Conservation (phyloP, 1,140 invertebrate species). For the Homarus americanus region DNA sequence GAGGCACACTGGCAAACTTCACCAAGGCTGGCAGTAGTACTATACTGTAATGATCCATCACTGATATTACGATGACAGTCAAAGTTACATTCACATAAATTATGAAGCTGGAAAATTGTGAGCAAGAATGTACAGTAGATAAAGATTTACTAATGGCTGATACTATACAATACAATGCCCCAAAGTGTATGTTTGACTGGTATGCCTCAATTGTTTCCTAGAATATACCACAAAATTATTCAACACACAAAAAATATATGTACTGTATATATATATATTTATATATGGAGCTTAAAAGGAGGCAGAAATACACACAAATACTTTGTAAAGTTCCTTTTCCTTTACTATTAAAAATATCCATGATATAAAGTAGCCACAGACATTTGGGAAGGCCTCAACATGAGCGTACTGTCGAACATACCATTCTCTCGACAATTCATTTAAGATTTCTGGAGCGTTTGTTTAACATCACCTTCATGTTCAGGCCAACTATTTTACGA, state of each 20-base stretch:
- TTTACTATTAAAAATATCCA: conserved; percentile 15
- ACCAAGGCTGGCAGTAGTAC: neutral
- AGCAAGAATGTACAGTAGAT: neutral
- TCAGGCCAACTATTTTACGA: neutral
- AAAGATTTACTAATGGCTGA: neutral
- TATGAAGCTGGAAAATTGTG: neutral
- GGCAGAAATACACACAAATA: conserved; percentile 10
- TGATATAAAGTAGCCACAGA: conserved; percentile 10
- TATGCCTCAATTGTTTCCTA: neutral
- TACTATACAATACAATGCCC: neutral
- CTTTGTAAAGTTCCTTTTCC: neutral
- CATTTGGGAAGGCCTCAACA: neutral
- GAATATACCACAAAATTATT: neutral
- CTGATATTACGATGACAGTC: neutral
- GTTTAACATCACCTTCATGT: neutral
- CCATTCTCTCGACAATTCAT: neutral
- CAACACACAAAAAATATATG: neutral
- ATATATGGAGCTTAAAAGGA: neutral
- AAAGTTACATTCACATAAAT: neutral
- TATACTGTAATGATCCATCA: too few relatives aligned
- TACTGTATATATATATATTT: neutral
- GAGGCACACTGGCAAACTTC: conserved; percentile 5
- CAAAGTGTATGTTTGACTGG: neutral
- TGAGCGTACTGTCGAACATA: neutral
- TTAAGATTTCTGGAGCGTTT: neutral